Evolutionary conservation across 2,888 invertebrate species (phyloP).

Genomic region (Pandemis corylana): DNA sequence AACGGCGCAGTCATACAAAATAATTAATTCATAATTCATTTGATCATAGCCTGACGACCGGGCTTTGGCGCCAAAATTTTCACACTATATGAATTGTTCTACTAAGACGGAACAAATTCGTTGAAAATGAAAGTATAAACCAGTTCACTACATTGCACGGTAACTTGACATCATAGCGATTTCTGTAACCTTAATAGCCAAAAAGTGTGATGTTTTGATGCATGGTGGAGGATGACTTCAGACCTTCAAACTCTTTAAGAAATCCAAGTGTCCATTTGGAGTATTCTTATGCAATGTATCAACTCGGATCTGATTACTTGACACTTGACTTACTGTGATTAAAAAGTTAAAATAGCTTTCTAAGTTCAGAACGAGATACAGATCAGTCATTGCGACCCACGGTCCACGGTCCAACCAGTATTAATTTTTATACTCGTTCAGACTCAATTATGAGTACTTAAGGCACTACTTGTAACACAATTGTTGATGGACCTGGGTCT

Average conservation of each 20-base stretch:
- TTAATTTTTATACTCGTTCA: too few species aligned
- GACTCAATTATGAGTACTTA: too few species aligned
- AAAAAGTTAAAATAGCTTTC: background rate
- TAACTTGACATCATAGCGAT: conserved; percentile 25
- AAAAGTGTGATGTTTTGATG: conserved; percentile 12
- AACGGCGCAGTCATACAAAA: background rate
- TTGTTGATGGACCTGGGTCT: too few species aligned
- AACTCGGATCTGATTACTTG: background rate
- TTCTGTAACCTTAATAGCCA: conserved; percentile 8
- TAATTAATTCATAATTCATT: conserved; percentile 1
- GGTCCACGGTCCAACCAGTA: too few species aligned
- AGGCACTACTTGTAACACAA: too few species aligned
- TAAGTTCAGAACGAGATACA: too few species aligned
- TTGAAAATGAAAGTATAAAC: background rate
- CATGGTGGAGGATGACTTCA: background rate
- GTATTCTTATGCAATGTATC: background rate
- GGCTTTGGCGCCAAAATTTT: background rate
- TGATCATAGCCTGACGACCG: background rate
- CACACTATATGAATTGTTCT: background rate
- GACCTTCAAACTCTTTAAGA: background rate
- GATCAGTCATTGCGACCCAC: too few species aligned
- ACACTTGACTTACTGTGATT: background rate
- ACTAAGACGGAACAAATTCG: background rate
- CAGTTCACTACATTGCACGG: background rate
- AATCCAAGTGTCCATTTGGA: background rate